A percentile compares a stretch with the other conserved stretches of the same genome.
Conservation (phyloP, 2,113 vertebrate genomes). For the Istiophorus platypterus region DNA sequence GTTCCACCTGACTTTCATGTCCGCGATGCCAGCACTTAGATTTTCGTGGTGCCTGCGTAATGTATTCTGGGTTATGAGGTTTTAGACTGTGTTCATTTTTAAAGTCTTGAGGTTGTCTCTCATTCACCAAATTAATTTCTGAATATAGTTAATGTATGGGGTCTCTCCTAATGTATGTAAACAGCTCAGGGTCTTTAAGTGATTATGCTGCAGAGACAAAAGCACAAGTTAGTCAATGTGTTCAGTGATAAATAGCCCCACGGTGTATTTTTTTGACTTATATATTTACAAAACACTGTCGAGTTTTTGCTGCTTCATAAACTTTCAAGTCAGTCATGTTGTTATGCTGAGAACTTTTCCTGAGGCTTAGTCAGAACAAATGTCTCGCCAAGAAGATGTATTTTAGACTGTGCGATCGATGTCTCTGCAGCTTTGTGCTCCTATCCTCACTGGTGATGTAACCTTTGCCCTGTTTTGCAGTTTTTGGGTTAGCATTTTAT, state of each 20-base stretch:
- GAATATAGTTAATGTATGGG: neutral
- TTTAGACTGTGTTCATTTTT: slow-evolving; percentile 30
- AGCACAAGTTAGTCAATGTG: neutral
- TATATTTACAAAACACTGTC: neutral
- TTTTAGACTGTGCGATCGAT: neutral
- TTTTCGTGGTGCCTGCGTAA: slow-evolving; percentile 8
- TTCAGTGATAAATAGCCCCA: neutral
- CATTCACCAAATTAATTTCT: neutral
- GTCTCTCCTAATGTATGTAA: slow-evolving; percentile 9
- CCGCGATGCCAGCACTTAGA: neutral
- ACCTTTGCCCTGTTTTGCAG: neutral
- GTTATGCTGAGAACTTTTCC: slow-evolving; percentile 21
- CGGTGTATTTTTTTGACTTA: neutral
- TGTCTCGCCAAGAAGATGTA: neutral
- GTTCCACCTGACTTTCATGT: slow-evolving; percentile 49
- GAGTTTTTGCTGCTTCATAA: slow-evolving; percentile 2
- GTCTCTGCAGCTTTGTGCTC: slow-evolving; percentile 8
- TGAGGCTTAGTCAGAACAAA: slow-evolving; percentile 20
- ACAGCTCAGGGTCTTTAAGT: neutral
- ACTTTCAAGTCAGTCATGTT: neutral
- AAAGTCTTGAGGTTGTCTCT: slow-evolving; percentile 8
- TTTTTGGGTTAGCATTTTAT: neutral
- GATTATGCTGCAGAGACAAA: neutral
- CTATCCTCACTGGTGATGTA: neutral
- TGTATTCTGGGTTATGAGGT: slow-evolving; percentile 26